Conservation (phyloP, 2,797 vertebrate species). For the Buceros bicornis region DNA sequence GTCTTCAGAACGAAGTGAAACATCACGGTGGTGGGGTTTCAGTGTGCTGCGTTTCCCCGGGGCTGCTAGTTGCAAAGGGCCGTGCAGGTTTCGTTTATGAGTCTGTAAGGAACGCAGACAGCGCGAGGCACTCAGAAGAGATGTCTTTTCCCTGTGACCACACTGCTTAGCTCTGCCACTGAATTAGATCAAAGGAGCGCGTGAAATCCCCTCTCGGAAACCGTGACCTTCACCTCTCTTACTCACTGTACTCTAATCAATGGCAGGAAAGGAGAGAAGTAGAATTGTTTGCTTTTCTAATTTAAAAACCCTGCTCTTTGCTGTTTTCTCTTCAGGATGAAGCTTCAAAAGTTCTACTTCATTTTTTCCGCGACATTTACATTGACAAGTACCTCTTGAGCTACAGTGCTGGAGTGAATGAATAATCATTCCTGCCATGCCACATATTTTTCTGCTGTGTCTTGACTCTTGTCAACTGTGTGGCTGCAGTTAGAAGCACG, state of each 20-base stretch:
- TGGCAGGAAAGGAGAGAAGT: not conserved
- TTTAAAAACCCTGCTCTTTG: not conserved
- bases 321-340: not conserved
- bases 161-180: constrained; percentile 28
- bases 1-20: not conserved
- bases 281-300: constrained; percentile 4
- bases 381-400: constrained; percentile 31
- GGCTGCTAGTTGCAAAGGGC: not conserved
- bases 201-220: constrained; percentile 37
- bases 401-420: not conserved
- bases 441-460: not conserved
- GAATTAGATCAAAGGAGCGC: constrained; percentile 21
- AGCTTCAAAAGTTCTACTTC: not conserved
- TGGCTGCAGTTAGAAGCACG: not conserved
- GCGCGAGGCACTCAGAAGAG: constrained; percentile 6
- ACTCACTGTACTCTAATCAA: constrained; percentile 19
- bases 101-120: not conserved
- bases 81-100: not conserved
- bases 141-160: not conserved
- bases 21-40: not conserved
- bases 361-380: not conserved
- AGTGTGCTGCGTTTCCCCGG: not conserved
- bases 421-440: constrained; percentile 28
- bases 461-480: constrained; percentile 29
- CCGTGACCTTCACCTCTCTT: constrained; percentile 17